Percentiles rank a stretch among this genome's conserved stretches.
phyloP scores from a whole-genome alignment of 2,113 vertebrate species.

The Ardeotis arabs region DNA sequence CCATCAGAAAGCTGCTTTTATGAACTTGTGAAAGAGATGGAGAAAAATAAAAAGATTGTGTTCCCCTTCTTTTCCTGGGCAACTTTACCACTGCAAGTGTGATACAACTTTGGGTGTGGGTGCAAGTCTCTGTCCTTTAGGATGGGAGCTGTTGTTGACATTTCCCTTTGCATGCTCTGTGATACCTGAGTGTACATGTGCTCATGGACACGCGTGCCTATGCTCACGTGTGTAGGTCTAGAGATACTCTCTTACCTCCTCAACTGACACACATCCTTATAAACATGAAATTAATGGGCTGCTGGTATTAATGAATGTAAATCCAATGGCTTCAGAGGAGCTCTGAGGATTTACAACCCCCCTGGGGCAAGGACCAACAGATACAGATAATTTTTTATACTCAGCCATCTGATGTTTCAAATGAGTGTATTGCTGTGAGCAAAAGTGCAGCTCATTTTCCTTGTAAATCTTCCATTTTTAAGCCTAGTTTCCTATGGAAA shows the following conservation, averaged over 20 bases:
- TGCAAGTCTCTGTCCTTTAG: background rate
- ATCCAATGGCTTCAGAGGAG: background rate
- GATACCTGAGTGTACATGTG: background rate
- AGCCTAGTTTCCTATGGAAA: background rate
- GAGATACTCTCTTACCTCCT: background rate
- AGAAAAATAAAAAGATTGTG: background rate
- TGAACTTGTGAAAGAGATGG: background rate
- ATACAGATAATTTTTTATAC: background rate
- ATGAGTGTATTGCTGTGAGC: background rate
- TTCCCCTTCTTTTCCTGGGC: background rate
- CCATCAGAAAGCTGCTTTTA: background rate
- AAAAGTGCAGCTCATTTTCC: background rate
- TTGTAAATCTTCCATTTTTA: background rate
- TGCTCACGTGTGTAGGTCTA: background rate
- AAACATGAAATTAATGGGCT: background rate
- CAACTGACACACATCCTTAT: background rate
- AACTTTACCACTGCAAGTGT: background rate
- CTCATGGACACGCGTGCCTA: fast-evolving
- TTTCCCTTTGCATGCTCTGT: background rate
- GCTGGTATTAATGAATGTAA: background rate
- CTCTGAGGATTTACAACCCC: background rate
- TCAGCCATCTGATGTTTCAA: background rate
- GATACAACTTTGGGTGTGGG: background rate
- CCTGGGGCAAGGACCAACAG: background rate
- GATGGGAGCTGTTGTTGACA: background rate